Percentiles rank a stretch among this genome's conserved stretches.
These are phyloP conservation scores for Porites rus DNA, from an alignment of 92 coral and sea anemone species.

Conservation along the genomic window DNA sequence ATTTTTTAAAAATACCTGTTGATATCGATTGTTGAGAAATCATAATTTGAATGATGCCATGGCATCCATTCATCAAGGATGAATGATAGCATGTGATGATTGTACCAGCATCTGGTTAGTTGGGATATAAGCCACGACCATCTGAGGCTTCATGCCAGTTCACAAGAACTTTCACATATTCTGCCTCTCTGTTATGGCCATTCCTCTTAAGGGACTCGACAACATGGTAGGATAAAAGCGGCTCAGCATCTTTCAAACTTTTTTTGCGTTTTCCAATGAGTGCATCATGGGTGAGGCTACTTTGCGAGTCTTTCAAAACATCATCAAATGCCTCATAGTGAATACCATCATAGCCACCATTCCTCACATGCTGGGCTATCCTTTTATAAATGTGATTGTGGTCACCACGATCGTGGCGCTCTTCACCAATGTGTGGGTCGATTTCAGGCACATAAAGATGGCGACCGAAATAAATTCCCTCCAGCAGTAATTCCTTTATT, in stretches of 20 bases:
- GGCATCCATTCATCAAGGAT: conserved; percentile 26
- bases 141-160: conserved; percentile 78
- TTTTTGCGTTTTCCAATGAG: conserved; percentile 68
- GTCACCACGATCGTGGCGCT: conserved; percentile 69
- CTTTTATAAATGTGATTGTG: conserved; percentile 42
- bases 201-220: conserved; percentile 24
- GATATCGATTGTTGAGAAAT: conserved; percentile 6
- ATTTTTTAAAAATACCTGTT: background rate
- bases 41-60: background rate
- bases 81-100: background rate
- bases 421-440: background rate
- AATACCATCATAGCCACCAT: conserved; percentile 41
- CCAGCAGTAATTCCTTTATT: conserved; percentile 24
- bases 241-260: conserved; percentile 58
- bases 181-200: conserved; percentile 70
- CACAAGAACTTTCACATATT: conserved; percentile 46
- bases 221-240: conserved; percentile 59
- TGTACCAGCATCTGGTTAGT: background rate
- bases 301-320: conserved; percentile 54
- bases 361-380: background rate
- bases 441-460: conserved; percentile 60
- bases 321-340: conserved; percentile 72
- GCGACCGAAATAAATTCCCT: conserved; percentile 43
- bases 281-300: conserved; percentile 77
- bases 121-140: conserved; percentile 70